Base-by-base conservation (phyloP, 1,140 invertebrate genomes). In the Ceratoteleas bidentatus region DNA sequence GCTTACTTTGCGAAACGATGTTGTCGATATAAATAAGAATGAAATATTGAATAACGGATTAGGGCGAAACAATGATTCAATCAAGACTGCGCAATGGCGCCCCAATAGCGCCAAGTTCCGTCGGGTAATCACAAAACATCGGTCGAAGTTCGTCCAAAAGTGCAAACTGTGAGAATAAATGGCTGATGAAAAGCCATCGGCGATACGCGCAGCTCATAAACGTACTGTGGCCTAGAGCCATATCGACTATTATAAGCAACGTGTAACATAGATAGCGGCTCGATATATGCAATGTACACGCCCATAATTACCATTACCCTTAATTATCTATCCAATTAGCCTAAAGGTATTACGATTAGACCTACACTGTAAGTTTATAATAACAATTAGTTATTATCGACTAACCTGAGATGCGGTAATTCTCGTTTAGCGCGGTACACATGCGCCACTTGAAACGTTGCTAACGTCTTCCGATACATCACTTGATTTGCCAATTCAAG, bases 291-390 rank as follows among this genome's bases (percentile, higher is more conserved):
- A 83, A 69, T 90, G 86, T 88, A 88, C 88, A 88, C 85, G 87
- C 81, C 73, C 80, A 87, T 91, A 91, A 91, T 91, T 92, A 91
- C 90, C 89, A 89, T 91, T 88, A 91, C 90, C 91, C 90, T 90
- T 90, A 92, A 91, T 92, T 90, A 91, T 92, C 89, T 90, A 91
- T 91, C 89, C 90, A 91, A 91, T 91, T 92, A 92, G 89, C 91
- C 90, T 78, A 66, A 75, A 91, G 91, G 87, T 91, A 90, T 92
- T 92, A 90, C 88, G 90, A 92, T 92, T 92, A 92, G 90, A 90
- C 87, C 88, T 90, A 90, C 89, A 88, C 87, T 90, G 85, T 89
- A 91, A 92, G 89, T 91, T 92, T 91, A 91, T 92, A 91, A 92
- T 91, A 92, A 92, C 90, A 91, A 92, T 92, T 92, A 90, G 88